These are phyloP conservation scores for Dilophus febrilis DNA, from an alignment of 2,888 invertebrate species.

Conservation along the genomic window DNA sequence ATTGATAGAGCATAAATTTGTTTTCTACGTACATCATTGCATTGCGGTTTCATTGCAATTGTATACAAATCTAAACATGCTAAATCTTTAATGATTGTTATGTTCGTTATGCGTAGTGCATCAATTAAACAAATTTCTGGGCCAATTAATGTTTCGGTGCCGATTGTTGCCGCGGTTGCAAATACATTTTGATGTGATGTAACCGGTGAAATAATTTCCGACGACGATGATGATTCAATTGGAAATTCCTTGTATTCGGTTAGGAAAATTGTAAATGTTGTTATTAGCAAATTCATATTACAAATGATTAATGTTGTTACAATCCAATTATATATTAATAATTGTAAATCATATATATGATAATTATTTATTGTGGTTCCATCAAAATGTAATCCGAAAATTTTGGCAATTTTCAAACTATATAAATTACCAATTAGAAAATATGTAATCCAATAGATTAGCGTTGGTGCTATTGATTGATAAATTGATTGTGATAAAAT, in stretches of 20 bases:
- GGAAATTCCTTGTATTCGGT: conserved; percentile 53
- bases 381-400: neutral
- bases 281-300: conserved; percentile 51
- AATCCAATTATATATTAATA: conserved; percentile 50
- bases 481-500: conserved; percentile 40
- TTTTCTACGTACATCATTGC: conserved; percentile 35
- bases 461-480: conserved; percentile 42
- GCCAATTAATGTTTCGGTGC: neutral
- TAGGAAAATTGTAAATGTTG: conserved; percentile 50
- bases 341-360: conserved; percentile 14
- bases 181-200: conserved; percentile 27
- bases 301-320: conserved; percentile 50
- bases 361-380: conserved; percentile 9
- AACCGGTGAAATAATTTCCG: neutral
- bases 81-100: conserved; percentile 52
- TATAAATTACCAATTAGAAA: neutral
- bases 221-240: conserved; percentile 27
- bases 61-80: conserved; percentile 57
- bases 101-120: conserved; percentile 35
- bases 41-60: conserved; percentile 28
- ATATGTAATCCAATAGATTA: conserved; percentile 28
- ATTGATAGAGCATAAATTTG: conserved; percentile 56
- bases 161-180: too few relatives aligned
- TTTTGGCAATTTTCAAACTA: neutral
- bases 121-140: conserved; percentile 37